Evolutionary conservation across 2,797 vertebrate genomes (phyloP).

Genomic region (Nannoperca australis): DNA sequence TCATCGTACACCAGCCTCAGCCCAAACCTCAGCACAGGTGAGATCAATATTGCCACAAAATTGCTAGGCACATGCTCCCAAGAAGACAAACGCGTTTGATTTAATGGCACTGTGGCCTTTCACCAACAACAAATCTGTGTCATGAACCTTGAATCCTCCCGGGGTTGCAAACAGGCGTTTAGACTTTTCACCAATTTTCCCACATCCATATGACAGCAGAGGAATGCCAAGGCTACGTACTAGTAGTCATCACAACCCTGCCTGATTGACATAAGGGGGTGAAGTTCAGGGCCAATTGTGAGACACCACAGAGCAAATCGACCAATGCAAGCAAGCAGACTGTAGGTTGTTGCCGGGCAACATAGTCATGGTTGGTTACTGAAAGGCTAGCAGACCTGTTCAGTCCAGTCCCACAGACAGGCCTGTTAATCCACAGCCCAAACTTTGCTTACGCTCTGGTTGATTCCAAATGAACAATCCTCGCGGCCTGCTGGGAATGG

Average conservation of each 20-base stretch:
- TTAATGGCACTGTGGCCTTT: background rate
- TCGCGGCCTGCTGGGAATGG: constrained; percentile 64
- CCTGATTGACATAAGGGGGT: constrained; percentile 49
- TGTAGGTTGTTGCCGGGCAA: constrained; percentile 62
- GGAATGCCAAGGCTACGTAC: constrained; percentile 70
- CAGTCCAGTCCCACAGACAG: constrained; percentile 67
- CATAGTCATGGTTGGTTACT: constrained; percentile 57
- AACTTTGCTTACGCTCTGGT: constrained; percentile 80
- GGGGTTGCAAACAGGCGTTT: constrained; percentile 4
- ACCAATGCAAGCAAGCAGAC: constrained; percentile 53
- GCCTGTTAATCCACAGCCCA: constrained; percentile 78
- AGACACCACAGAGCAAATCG: constrained; percentile 51
- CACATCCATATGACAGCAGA: constrained; percentile 57
- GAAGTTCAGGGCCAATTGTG: constrained; percentile 58
- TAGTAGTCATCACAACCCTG: constrained; percentile 63
- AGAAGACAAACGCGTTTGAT: too few relatives aligned
- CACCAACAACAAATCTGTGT: background rate
- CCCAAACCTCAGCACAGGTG: too few relatives aligned
- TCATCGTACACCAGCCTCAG: too few relatives aligned
- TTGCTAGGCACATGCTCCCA: too few relatives aligned
- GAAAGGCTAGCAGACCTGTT: constrained; percentile 53
- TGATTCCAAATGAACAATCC: constrained; percentile 72
- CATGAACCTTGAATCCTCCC: background rate
- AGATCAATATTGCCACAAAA: too few relatives aligned
- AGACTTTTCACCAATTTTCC: constrained; percentile 32